Percentiles rank a stretch among this genome's conserved stretches.
Conservation (phyloP, 2,888 invertebrate species). For the Melikaiella ostensackeni region DNA sequence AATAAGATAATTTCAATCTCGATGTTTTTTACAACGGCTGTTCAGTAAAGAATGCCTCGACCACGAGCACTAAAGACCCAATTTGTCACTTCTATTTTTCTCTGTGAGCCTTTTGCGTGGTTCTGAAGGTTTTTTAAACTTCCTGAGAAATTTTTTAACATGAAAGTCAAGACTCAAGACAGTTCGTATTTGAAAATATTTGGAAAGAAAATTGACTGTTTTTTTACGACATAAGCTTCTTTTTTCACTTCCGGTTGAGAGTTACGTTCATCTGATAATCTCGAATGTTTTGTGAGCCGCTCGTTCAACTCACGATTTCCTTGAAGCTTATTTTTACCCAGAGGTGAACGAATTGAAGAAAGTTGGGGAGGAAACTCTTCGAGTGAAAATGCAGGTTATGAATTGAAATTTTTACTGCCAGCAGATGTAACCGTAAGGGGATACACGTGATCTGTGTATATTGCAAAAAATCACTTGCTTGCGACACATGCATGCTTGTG, state of each 20-base stretch:
- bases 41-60: too few relatives aligned
- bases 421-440: neutral
- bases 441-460: conserved; percentile 12
- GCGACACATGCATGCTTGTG: neutral
- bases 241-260: neutral
- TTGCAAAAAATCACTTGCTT: neutral
- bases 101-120: too few relatives aligned
- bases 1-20: too few relatives aligned
- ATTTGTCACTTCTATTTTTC: too few relatives aligned
- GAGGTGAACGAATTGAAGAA: conserved; percentile 28
- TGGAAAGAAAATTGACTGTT: neutral
- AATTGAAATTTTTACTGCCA: neutral
- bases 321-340: conserved; percentile 23
- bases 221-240: neutral
- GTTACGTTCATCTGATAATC: conserved; percentile 21
- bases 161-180: neutral
- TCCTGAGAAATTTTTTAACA: neutral
- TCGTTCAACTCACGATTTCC: conserved; percentile 25
- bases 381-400: conserved; percentile 18
- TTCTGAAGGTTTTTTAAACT: too few relatives aligned
- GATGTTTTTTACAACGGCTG: too few relatives aligned
- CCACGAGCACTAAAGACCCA: too few relatives aligned
- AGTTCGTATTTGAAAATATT: neutral
- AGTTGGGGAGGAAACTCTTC: neutral
- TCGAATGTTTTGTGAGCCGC: conserved; percentile 23